phyloP scores from a whole-genome alignment of 2,113 vertebrate genomes.

The Mesitornis unicolor region DNA sequence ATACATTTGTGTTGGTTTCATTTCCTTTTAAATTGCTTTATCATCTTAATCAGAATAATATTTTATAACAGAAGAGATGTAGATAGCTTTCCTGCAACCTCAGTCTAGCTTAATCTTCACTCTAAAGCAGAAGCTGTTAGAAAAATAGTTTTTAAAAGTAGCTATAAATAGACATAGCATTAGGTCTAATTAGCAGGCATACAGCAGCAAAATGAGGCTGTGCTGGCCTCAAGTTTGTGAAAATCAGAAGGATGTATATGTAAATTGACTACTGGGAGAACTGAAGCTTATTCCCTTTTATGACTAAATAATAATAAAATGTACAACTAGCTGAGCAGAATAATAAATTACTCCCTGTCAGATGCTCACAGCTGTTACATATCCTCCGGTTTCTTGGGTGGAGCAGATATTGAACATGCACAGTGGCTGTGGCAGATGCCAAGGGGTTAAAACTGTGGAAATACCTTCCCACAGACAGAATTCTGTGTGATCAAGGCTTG shows the following conservation, averaged over 20 bases:
- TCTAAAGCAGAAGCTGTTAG: neutral
- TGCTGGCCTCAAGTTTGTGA: neutral
- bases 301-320: neutral
- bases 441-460: neutral
- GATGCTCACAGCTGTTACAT: rapidly evolving
- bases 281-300: neutral
- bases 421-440: neutral
- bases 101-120: neutral
- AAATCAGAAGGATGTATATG: neutral
- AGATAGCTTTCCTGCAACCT: neutral
- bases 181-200: neutral
- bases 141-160: neutral
- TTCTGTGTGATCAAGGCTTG: neutral
- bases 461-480: neutral
- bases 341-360: neutral
- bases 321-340: neutral
- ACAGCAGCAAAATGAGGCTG: neutral
- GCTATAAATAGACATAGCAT: neutral
- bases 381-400: neutral
- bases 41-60: neutral
- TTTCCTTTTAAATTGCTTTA: constrained; percentile 66
- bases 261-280: neutral
- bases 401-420: neutral
- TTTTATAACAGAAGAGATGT: constrained; percentile 19
- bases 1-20: constrained; percentile 17